These are phyloP conservation scores for Dromococcyx pavoninus DNA, from an alignment of 2,797 vertebrate species.

Conservation along the genomic window DNA sequence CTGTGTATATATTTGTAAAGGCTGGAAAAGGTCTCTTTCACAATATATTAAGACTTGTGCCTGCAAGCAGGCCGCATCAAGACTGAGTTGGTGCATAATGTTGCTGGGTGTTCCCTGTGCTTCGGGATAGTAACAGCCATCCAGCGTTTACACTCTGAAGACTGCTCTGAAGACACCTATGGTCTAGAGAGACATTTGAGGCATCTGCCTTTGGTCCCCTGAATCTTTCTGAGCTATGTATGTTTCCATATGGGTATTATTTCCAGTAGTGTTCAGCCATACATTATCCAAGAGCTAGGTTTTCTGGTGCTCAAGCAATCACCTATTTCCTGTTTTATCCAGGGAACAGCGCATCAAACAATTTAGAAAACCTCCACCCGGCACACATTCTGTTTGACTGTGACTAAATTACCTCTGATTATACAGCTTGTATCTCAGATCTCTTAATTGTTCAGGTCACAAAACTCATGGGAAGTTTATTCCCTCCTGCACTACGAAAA, in stretches of 20 bases:
- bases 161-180: background rate
- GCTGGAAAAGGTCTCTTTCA: background rate
- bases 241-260: background rate
- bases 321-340: background rate
- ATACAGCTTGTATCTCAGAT: background rate
- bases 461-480: background rate
- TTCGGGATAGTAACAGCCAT: background rate
- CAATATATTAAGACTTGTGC: background rate
- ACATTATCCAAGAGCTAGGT: background rate
- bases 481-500: background rate
- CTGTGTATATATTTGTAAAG: background rate
- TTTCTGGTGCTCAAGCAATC: background rate
- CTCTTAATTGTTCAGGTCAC: background rate
- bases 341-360: background rate
- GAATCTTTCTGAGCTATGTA: background rate
- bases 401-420: background rate
- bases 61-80: background rate
- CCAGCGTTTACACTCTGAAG: background rate
- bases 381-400: background rate
- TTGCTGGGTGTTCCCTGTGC: background rate
- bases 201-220: background rate
- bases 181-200: background rate
- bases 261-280: background rate
- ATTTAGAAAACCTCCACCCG: background rate
- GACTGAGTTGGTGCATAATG: background rate